phyloP scores from a whole-genome alignment of 2,113 vertebrate species.

The Caretta caretta region DNA sequence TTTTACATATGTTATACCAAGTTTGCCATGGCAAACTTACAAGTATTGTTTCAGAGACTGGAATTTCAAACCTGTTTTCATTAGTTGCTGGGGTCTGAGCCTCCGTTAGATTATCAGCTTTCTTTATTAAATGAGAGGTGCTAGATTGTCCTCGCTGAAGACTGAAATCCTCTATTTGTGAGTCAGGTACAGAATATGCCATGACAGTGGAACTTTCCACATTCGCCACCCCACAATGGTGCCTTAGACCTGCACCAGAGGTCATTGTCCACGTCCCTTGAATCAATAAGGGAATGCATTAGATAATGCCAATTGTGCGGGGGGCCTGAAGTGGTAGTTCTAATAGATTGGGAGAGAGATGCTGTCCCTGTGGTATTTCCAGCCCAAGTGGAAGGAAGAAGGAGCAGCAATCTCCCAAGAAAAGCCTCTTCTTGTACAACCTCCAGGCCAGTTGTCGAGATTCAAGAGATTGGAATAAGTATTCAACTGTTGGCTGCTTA shows the following conservation, averaged over 20 bases:
- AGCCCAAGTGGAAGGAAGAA: neutral
- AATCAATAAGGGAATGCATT: neutral
- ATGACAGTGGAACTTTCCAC: neutral
- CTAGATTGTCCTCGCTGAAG: neutral
- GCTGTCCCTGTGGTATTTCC: neutral
- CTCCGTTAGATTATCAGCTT: neutral
- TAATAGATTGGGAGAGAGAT: neutral
- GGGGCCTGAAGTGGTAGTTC: too few relatives aligned
- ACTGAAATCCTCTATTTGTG: neutral
- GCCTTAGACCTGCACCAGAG: neutral
- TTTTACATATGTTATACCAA: neutral
- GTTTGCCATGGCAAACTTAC: neutral
- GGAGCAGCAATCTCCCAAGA: accelerated
- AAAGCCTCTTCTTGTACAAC: neutral
- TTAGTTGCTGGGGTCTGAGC: neutral
- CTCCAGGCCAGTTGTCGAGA: neutral
- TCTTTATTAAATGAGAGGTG: neutral
- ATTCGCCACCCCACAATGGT: neutral
- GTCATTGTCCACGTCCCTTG: neutral
- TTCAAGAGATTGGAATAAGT: neutral
- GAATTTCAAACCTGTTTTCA: neutral
- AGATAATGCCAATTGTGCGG: neutral
- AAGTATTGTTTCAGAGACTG: neutral
- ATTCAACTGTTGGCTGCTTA: neutral
- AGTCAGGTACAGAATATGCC: neutral